Evolutionary conservation across 2,113 vertebrate species (phyloP).

Genomic region (Oceanodroma tethys): DNA sequence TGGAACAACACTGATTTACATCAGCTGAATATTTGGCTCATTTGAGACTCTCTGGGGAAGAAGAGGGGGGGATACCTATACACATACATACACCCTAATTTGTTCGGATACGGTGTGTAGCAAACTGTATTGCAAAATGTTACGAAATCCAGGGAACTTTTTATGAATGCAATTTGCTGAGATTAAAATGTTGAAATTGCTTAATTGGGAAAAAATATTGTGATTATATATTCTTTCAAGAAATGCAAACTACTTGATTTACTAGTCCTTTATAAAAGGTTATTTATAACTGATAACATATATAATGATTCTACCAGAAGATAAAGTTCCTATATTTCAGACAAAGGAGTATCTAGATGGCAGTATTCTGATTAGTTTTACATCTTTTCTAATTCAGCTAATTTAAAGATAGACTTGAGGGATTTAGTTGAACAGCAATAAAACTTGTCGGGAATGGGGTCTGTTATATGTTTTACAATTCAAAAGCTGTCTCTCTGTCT

Average conservation of each 20-base stretch:
- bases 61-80: background rate
- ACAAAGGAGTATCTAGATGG: background rate
- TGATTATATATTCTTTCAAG: background rate
- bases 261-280: background rate
- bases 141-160: background rate
- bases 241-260: background rate
- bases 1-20: constrained; percentile 51
- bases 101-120: background rate
- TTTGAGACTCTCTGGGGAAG: constrained; percentile 7
- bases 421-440: background rate
- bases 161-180: background rate
- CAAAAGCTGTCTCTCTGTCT: background rate
- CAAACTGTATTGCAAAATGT: background rate
- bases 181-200: background rate
- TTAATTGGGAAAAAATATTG: background rate
- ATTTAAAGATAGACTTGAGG: constrained; percentile 16
- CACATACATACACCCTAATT: background rate
- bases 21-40: constrained; percentile 54
- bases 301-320: background rate
- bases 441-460: background rate
- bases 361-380: constrained; percentile 34
- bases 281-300: background rate
- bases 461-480: constrained; percentile 1
- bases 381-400: constrained; percentile 17
- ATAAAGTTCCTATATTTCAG: background rate